Evolutionary conservation across 2,888 invertebrate species (phyloP).

Genomic region (Hirtodrosophila trivittata): DNA sequence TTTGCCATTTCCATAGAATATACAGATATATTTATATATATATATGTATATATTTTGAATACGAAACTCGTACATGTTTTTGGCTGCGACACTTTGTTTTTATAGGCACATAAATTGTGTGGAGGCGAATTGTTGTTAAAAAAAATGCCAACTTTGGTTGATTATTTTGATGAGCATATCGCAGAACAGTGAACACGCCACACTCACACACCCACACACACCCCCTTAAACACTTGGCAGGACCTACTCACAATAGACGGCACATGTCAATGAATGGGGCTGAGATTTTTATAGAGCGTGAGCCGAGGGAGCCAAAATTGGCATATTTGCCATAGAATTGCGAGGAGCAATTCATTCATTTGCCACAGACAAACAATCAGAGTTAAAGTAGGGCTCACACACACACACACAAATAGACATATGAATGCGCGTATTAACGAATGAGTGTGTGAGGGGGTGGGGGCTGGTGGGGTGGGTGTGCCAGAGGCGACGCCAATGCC

Average conservation of each 20-base stretch:
- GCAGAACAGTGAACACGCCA: slow-evolving; percentile 64
- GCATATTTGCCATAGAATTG: slow-evolving; percentile 69
- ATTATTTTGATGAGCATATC: slow-evolving; percentile 70
- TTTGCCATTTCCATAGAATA: neutral
- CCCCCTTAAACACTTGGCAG: slow-evolving; percentile 9
- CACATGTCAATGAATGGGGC: slow-evolving; percentile 72
- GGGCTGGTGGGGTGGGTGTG: too few species aligned
- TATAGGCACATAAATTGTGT: slow-evolving; percentile 66
- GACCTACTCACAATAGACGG: slow-evolving; percentile 43
- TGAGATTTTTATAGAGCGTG: slow-evolving; percentile 44
- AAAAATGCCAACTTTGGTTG: slow-evolving; percentile 65
- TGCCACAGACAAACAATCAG: slow-evolving; percentile 76
- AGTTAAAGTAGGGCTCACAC: slow-evolving; percentile 55
- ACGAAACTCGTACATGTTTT: slow-evolving; percentile 45
- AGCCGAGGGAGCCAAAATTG: slow-evolving; percentile 55
- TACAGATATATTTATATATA: neutral
- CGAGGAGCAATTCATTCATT: slow-evolving; percentile 76
- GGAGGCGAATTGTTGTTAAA: slow-evolving; percentile 56
- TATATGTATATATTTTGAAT: neutral
- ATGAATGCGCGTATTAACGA: slow-evolving; percentile 75
- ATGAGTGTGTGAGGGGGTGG: slow-evolving; percentile 46
- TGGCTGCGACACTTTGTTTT: slow-evolving; percentile 60
- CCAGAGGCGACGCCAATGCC: slow-evolving; percentile 70
- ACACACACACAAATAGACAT: slow-evolving; percentile 45
- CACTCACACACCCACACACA: slow-evolving; percentile 16